Evolutionary conservation across 2,797 vertebrate genomes (phyloP).

Genomic region (Falco peregrinus): DNA sequence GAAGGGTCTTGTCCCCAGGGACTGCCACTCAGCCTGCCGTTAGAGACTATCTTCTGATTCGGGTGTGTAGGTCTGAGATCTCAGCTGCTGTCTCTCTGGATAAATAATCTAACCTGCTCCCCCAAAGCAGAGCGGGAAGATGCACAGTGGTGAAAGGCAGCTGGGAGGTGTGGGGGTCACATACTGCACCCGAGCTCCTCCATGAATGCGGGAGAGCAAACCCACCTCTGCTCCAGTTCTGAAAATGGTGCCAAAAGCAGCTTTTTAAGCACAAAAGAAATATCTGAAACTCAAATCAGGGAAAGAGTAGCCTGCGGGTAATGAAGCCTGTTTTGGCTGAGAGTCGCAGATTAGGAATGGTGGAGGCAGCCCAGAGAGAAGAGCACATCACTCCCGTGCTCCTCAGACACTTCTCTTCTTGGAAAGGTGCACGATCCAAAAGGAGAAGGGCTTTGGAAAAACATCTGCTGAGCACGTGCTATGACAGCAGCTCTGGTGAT

Average conservation of each 20-base stretch:
- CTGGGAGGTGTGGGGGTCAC: background rate
- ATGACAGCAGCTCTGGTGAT: background rate
- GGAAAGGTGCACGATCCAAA: background rate
- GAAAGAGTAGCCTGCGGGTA: background rate
- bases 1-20: background rate
- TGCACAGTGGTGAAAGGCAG: accelerated
- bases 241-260: background rate
- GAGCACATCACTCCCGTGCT: background rate
- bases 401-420: background rate
- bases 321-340: background rate
- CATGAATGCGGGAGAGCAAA: background rate
- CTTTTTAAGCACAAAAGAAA: background rate
- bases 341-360: background rate
- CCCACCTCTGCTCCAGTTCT: background rate
- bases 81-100: background rate
- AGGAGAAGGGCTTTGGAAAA: background rate
- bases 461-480: background rate
- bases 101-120: accelerated
- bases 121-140: background rate
- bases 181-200: background rate
- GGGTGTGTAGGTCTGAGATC: background rate
- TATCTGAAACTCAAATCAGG: background rate
- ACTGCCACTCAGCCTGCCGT: accelerated
- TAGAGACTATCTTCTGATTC: accelerated
- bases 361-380: background rate